Evolutionary conservation across 2,797 vertebrate species (phyloP), one percentile per base, ranked within the genome.

Genomic region (Smutsia gigantea): DNA sequence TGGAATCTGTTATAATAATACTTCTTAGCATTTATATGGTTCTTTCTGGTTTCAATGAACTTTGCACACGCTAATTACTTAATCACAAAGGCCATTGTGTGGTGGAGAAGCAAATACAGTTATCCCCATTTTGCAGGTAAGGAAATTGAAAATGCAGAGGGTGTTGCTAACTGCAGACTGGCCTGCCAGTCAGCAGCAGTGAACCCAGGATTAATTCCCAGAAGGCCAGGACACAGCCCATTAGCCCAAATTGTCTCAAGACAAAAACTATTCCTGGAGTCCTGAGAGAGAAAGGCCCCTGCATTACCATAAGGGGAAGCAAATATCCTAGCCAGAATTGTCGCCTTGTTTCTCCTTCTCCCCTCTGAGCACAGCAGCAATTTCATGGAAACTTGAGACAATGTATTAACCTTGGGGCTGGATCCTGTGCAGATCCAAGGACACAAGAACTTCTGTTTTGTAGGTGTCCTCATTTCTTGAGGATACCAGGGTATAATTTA

Each of bases 191-290:
- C 66, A 59, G 42, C 51, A 83, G 81, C 51, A 86, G 81, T 64
- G 84, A 94, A 92, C n/a, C 83, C 77, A 42, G 81, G 46, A 90
- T 92, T 74, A 93, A 68, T 81, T 95, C 97, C 93, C 66, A 29
- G 46, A 86, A 79, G 87, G 82, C 68, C 39, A 63, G 77, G 71
- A 61, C 57, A 78, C 46, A 84, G 87, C 55, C 77, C 77, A 68
- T 97, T 96, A 96, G 88, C 37, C 68, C 63, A 85, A 90, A 96
- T 18, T 82, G 69, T 87, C 95, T 96, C 63, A 90, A 86, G 90
- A 51, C 0, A 3, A 95, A 95, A 92, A 79, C 63, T 90, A 66
- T 97, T 92, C 17, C 34, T 55, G 25, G 39, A 90, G 53, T 61
- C 31, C 34, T 92, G 49, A 92, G 83, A 87, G 77, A 79, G 77